Conservation (phyloP, 35 echinoderm and acorn worm species). For the Patiria miniata region DNA sequence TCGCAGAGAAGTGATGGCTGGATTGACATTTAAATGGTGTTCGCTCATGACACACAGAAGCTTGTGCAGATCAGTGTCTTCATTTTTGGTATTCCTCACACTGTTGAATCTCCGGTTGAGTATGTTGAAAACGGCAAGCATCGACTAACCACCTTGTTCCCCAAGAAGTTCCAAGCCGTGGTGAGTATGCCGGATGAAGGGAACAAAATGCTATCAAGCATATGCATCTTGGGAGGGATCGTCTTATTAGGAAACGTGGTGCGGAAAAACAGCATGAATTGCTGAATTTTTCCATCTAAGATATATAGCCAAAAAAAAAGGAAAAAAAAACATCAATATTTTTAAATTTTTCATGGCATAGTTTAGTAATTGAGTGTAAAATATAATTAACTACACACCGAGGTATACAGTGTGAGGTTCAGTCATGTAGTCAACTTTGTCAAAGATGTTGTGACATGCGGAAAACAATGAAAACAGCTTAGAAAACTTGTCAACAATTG, state of each 20-base stretch:
- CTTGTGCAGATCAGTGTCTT: not conserved
- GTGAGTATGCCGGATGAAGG: conserved; percentile 1
- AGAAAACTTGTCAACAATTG: conserved; percentile 7
- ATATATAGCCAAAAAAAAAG: not conserved
- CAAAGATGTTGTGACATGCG: conserved; percentile 31
- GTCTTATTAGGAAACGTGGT: conserved; percentile 40
- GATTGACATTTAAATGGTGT: not conserved
- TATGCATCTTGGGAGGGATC: conserved; percentile 53
- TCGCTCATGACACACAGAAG: not conserved
- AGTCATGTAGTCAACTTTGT: not conserved
- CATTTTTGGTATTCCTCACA: not conserved
- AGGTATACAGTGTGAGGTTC: conserved; percentile 21
- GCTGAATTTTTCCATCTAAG: not conserved
- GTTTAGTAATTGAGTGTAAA: not conserved
- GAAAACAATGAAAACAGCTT: conserved; percentile 16
- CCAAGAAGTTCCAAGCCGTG: conserved; percentile 43
- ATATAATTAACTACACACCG: conserved; percentile 4
- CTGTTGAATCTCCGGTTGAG: not conserved
- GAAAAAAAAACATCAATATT: not conserved
- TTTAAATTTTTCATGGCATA: not conserved
- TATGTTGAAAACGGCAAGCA: conserved; percentile 15
- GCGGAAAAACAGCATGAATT: conserved; percentile 5
- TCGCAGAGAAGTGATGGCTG: not conserved
- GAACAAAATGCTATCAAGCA: conserved; percentile 47
- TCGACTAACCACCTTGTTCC: conserved; percentile 30